Base-by-base conservation (phyloP, 2,797 vertebrate species). In the Neosalanx taihuensis region DNA sequence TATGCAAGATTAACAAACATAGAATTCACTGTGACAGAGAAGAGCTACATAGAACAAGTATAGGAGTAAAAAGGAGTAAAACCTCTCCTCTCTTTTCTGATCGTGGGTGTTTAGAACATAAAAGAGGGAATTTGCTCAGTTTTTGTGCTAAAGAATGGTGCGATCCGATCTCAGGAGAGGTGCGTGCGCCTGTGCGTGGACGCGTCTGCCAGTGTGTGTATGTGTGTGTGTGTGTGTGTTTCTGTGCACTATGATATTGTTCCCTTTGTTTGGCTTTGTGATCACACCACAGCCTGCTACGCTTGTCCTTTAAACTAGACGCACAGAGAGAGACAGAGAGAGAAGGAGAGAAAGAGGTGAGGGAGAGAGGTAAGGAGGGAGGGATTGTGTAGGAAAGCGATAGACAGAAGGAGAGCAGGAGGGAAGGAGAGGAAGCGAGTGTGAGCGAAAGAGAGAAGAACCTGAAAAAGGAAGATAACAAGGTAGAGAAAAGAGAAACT, bases 111-210 rank as follows among this genome's bases (percentile, higher is more conserved):
- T 72, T 37, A 70, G 58, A 71, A 53, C 51, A 72, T 46, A 69
- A 72, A 75, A 73, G 29, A 61, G 1, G 1, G n/a, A 31, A 37
- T 67, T 53, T 70, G 77, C 58, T n/a, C 67, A 57, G 73, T 51
- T 81, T 75, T 76, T 72, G 71, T 77, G 59, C 69, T 56, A 53
- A 61, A 73, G 76, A 78, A 72, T 67, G 23, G 71, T 79, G 58
- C 4, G 57, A 59, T 59, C n/a, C 20, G 35, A 59, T 59, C 67
- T 33, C n/a, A 30, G 6, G 18, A 35, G 51, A 20, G 2, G 30
- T 7, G 56, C 58, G 30, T 35, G 20, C 5, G 31, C 23, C 29
- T 57, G 53, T 15, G 57, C 6, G 31, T 13, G 53, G 2, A 18
- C 17, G n/a, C 9, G 17, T 20, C 18, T 72, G 73, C 79, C 63